A percentile compares a stretch with the other conserved stretches of the same genome.
Conservation (phyloP, 2,888 invertebrate species). For the Eupithecia subfuscata region DNA sequence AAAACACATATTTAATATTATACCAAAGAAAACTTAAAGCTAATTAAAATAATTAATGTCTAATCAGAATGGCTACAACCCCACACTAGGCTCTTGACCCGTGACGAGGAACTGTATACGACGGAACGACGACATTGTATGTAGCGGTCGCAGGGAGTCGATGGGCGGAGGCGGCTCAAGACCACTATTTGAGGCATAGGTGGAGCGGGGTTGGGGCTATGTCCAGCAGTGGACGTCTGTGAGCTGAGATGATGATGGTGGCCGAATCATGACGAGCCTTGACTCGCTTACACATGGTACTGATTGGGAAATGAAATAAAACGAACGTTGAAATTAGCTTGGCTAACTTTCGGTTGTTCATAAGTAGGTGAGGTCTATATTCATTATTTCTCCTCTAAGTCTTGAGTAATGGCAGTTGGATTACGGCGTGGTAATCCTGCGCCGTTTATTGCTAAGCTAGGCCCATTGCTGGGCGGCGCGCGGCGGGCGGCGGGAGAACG, state of each 20-base stretch:
- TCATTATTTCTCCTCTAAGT: slow-evolving; percentile 17
- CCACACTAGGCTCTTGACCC: too few relatives aligned
- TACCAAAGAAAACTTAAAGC: too few relatives aligned
- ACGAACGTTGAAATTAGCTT: not conserved
- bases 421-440: slow-evolving; percentile 58
- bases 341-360: not conserved
- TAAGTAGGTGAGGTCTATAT: not conserved
- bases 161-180: too few relatives aligned
- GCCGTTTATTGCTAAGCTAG: slow-evolving; percentile 50
- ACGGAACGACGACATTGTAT: too few relatives aligned
- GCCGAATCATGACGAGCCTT: not conserved
- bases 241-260: not conserved
- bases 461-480: slow-evolving; percentile 51
- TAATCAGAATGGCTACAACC: too few relatives aligned
- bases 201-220: too few relatives aligned
- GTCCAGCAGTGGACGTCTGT: not conserved
- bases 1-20: too few relatives aligned
- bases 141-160: too few relatives aligned
- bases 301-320: not conserved
- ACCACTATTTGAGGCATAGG: too few relatives aligned
- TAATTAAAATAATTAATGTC: too few relatives aligned
- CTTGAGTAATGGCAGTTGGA: slow-evolving; percentile 52
- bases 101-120: too few relatives aligned
- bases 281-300: not conserved
- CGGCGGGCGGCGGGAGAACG: slow-evolving; percentile 40